Evolutionary conservation across 2,797 vertebrate genomes (phyloP).

Genomic region (Holocentrus rufus): DNA sequence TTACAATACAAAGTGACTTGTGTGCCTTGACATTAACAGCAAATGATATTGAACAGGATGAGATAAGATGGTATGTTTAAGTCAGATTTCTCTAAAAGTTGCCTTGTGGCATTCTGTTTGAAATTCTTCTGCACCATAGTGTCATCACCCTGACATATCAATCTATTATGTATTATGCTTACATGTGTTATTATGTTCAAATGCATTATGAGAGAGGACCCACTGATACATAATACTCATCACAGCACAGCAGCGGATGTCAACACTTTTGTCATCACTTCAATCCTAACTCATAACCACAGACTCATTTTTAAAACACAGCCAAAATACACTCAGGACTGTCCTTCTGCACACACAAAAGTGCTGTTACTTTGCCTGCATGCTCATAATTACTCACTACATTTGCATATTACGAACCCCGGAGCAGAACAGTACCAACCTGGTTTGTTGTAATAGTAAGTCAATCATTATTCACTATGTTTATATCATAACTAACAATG

Average conservation of each 20-base stretch:
- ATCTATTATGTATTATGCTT: conserved; percentile 41
- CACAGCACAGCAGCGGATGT: conserved; percentile 15
- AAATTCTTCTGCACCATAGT: background rate
- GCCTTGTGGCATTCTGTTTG: conserved; percentile 29
- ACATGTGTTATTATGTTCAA: conserved; percentile 42
- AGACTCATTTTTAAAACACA: conserved; percentile 29
- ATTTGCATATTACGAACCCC: conserved; percentile 16
- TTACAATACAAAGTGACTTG: conserved; percentile 25
- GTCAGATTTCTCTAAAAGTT: conserved; percentile 19
- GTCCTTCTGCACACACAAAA: background rate
- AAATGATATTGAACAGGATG: conserved; percentile 20
- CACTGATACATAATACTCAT: conserved; percentile 1
- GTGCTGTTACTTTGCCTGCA: conserved; percentile 13
- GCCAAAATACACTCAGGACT: background rate
- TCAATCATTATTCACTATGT: too few species aligned
- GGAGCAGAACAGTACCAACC: too few species aligned
- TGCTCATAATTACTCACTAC: conserved; percentile 5
- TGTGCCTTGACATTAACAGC: conserved; percentile 21
- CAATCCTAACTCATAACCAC: conserved; percentile 21
- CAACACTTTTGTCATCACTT: conserved; percentile 25
- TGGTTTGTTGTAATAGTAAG: too few species aligned
- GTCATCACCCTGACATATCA: conserved; percentile 9
- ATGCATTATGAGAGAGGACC: conserved; percentile 47
- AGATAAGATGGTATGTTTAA: conserved; percentile 18
- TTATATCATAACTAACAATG: too few species aligned